Evolutionary conservation across 2,888 invertebrate genomes (phyloP), one percentile per base, ranked within the genome.

Genomic region (Sipunculus nudus): DNA sequence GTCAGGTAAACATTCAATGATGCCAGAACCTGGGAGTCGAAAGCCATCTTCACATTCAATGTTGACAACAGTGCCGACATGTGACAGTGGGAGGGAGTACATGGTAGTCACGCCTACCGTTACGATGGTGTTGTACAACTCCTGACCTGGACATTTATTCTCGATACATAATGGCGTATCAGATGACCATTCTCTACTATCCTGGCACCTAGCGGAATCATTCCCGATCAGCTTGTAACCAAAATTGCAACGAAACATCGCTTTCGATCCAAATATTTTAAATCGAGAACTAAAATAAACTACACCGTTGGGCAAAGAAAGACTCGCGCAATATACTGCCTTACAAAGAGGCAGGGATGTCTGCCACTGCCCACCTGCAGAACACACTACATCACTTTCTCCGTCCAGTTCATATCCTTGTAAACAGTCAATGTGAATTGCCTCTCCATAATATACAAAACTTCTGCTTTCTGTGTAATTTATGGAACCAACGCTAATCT

Each of bases 271-370:
- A n/a, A n/a, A n/a, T n/a, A n/a, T n/a, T n/a, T n/a, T n/a, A n/a
- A n/a, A n/a, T n/a, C n/a, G n/a, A n/a, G n/a, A n/a, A n/a, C n/a
- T n/a, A n/a, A n/a, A n/a, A n/a, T n/a, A n/a, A n/a, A 35, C 16
- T 10, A 13, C 35, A 35, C 35, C 16, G 35, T 35, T 35, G 16
- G 10, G 10, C 10, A 35, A 13, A 8, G 16, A 35, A 13, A 16
- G 35, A 8, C 10, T 13, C 10, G 10, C 10, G 16, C 35, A 35
- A 13, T 35, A 13, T 35, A 16, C 35, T 35, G n/a, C 25, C 25
- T 45, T 63, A 65, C 84, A 84, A 3, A 59, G 61, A 5, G 82
- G 81, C 21, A 73, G 63, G 0, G 55, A 59, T 3, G 68, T 73
- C 38, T 78, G 72, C 83, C 83, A 84, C 1, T 67, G 38, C 1